Evolutionary conservation across 2,888 invertebrate genomes (phyloP), one percentile per base, ranked within the genome.

Genomic region (Acleris emargana): DNA sequence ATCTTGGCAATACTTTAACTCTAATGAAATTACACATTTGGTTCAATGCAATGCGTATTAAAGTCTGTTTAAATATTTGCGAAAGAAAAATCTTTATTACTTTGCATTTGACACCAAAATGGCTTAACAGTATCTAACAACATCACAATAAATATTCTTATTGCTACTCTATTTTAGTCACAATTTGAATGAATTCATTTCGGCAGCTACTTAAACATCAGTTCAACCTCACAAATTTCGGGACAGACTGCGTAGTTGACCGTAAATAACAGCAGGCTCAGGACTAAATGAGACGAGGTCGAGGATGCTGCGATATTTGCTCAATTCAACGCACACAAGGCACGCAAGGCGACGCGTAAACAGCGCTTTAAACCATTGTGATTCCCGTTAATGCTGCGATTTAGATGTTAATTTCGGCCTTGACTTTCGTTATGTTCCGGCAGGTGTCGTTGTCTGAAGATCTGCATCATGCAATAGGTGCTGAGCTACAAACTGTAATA

Each of bases 301-400:
- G 45, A 49, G 49, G 17, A 52, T 17, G 38, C 49, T 18, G 50
- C 53, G 54, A 28, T 43, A 54, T 49, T 54, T 42, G 49, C 42
- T 53, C 58, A 25, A 59, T 49, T 58, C 49, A 49, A 64, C 63
- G 49, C 62, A 57, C 55, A 55, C 17, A 51, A 25, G 25, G 50
- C 42, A 62, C 50, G 54, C 54, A 54, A 18, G 18, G 54, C 22
- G n/a, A 42, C 58, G 42, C 47, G 64, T 64, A 58, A 58, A 59
- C 64, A 54, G 59, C 54, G 28, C 58, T 64, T 59, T 64, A 64
- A 64, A 55, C 64, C 53, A 32, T 55, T 64, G 64, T 55, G 59
- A 59, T 64, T 64, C 54, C 45, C 60, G 45, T 60, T 60, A 64
- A 55, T 64, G 22, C 54, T 64, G 45, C 64, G 55, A 43, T 64